Percentiles rank a stretch among this genome's conserved stretches.
Conservation (phyloP, 2,888 invertebrate genomes). For the Micoletzkya japonica region DNA sequence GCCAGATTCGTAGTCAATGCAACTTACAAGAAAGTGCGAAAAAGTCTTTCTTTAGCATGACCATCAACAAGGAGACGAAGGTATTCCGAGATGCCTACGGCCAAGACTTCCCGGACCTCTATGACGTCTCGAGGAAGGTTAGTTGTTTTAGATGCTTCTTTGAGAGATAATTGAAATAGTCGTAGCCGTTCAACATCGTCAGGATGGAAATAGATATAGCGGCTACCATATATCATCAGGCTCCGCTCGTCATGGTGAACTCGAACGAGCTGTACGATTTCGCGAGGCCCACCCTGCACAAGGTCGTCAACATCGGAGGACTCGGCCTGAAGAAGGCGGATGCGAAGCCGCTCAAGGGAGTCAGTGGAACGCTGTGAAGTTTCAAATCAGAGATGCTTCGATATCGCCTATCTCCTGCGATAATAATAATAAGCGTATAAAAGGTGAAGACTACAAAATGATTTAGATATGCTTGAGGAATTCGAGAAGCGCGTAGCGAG, state of each 20-base stretch:
- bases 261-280: constrained; percentile 50
- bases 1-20: background rate
- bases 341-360: constrained; percentile 41
- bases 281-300: constrained; percentile 48
- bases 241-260: constrained; percentile 41
- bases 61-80: constrained; percentile 35
- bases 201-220: no score
- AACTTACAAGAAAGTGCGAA: no score
- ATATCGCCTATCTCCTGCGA: no score
- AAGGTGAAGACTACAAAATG: background rate
- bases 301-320: constrained; percentile 51
- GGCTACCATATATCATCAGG: background rate
- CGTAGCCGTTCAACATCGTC: no score
- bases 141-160: background rate
- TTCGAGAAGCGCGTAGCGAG: constrained; percentile 37
- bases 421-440: background rate
- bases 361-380: background rate
- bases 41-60: constrained; percentile 38
- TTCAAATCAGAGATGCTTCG: background rate
- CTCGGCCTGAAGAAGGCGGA: constrained; percentile 46
- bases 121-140: constrained; percentile 30
- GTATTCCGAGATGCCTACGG: constrained; percentile 45
- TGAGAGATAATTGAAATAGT: background rate
- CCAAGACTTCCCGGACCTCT: constrained; percentile 45
- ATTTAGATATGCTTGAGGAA: constrained; percentile 30